Evolutionary conservation across 2,113 vertebrate genomes (phyloP), one percentile per base, ranked within the genome.

Genomic region (Neopipo cinnamomea): DNA sequence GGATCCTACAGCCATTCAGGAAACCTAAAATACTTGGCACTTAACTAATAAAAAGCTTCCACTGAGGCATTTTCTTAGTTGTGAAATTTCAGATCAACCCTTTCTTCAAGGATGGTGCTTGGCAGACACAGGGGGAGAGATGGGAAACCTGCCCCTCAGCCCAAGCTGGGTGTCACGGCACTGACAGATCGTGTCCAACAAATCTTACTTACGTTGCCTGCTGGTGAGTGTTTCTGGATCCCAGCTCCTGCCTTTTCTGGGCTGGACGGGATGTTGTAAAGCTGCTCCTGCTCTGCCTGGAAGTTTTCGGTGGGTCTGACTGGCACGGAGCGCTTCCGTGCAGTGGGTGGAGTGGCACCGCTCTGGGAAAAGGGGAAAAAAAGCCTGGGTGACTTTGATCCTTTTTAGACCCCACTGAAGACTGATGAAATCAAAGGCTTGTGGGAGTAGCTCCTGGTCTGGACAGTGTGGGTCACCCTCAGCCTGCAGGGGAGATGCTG

Each of bases 231-330:
- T 56, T 86, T 82, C 59, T 84, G 72, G 31, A 27, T 37, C 33
- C 49, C 13, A 21, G 56, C 50, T 67, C 74, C 74, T 72, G 85
- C 88, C 47, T 85, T 97, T 35, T 95, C 96, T 35, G 78, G 39
- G 49, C 91, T 97, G 59, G 86, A 20, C 0, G 96, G 97, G 46
- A 97, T 85, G 25, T 97, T 97, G 6, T 98, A 98, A 11, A 98
- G 68, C 62, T 95, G 97, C 84, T 91, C 74, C 56, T 91, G 92
- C 73, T 92, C 94, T 14, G 84, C 90, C 86, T 97, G 91, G 92
- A 86, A 94, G 81, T 76, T 71, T 74, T 98, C 53, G 1, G 30
- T 49, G 39, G 61, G 67, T 62, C 66, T 72, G 56, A 74, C 49
- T 20, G 33, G 72, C 42, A 44, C 3, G 22, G 85, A 93, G 10